phyloP scores from a whole-genome alignment of 2,113 vertebrate genomes.

The Abramis brama region DNA sequence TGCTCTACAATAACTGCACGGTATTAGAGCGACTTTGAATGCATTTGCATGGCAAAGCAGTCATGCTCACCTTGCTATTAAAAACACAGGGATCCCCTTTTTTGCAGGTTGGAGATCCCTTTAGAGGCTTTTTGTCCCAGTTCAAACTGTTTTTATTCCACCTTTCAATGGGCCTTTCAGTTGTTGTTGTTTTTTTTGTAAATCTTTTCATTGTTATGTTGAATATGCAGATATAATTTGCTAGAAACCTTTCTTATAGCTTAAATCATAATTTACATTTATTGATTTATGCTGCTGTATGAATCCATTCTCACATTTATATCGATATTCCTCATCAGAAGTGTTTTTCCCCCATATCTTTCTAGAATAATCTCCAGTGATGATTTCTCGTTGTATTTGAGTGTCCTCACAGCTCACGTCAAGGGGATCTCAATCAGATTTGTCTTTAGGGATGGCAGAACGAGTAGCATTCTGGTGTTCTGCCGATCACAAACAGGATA shows the following conservation, averaged over 20 bases:
- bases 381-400: constrained; percentile 14
- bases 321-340: background rate
- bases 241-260: background rate
- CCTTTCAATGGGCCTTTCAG: background rate
- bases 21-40: constrained; percentile 75
- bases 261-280: background rate
- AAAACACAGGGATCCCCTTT: constrained; percentile 68
- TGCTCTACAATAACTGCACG: constrained; percentile 70
- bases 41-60: constrained; percentile 78
- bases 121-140: constrained; percentile 34
- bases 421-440: constrained; percentile 54
- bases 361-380: background rate
- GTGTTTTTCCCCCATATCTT: background rate
- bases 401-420: constrained; percentile 39
- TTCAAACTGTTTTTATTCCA: background rate
- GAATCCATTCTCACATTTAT: background rate
- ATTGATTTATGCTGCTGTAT: background rate
- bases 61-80: constrained; percentile 69
- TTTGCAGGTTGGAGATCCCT: constrained; percentile 63
- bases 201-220: constrained; percentile 2
- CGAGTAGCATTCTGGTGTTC: constrained; percentile 52
- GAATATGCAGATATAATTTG: background rate
- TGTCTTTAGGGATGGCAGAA: constrained; percentile 42
- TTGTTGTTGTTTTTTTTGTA: constrained; percentile 17
- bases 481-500: constrained; percentile 48